Percentiles rank a stretch among this genome's conserved stretches.
Evolutionary conservation across 2,797 vertebrate species (phyloP).

Genomic region (Paratrypauchen microcephalus): DNA sequence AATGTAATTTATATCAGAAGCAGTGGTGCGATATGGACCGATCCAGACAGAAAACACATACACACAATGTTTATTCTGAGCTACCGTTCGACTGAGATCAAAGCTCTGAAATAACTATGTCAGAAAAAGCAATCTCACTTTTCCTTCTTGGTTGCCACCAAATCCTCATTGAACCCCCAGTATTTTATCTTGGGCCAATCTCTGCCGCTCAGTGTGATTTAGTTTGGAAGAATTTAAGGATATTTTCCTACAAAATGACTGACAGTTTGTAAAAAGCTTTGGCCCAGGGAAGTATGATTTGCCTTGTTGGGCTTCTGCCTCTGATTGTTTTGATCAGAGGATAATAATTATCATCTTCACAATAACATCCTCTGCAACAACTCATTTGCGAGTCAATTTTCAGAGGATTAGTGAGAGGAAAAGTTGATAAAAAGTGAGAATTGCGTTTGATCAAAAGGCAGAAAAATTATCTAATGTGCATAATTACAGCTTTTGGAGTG

Average conservation of each 20-base stretch:
- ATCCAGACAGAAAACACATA: constrained; percentile 24
- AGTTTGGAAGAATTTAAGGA: constrained; percentile 9
- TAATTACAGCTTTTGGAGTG: neutral
- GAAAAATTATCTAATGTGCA: neutral
- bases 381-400: neutral
- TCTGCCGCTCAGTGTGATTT: constrained; percentile 13
- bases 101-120: constrained; percentile 26
- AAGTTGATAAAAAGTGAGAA: neutral
- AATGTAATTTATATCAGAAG: constrained; percentile 48
- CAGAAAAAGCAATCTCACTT: constrained; percentile 15
- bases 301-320: neutral
- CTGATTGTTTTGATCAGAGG: constrained; percentile 8
- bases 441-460: neutral
- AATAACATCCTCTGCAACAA: neutral
- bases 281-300: constrained; percentile 4
- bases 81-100: constrained; percentile 33
- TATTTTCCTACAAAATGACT: constrained; percentile 6
- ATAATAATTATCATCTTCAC: neutral
- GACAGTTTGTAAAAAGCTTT: neutral
- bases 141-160: constrained; percentile 14
- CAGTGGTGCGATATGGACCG: constrained; percentile 7
- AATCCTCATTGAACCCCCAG: neutral
- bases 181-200: constrained; percentile 12
- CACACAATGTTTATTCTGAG: constrained; percentile 9
- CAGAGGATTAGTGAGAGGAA: neutral